Evolutionary conservation across 1,140 invertebrate genomes (phyloP).

Genomic region (Leptinotarsa undecemlineata): DNA sequence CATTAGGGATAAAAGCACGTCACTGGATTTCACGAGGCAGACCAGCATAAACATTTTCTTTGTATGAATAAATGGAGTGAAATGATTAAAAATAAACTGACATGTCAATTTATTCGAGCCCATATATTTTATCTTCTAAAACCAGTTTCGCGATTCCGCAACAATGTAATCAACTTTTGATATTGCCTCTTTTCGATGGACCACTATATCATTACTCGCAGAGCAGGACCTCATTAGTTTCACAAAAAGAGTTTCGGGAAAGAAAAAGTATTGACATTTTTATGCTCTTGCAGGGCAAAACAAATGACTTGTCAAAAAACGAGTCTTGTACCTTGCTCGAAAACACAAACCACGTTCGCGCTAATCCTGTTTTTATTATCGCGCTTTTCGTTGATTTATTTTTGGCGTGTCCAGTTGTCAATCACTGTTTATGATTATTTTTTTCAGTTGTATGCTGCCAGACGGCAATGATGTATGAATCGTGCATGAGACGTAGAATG

Average conservation of each 20-base stretch:
- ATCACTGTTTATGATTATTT: neutral
- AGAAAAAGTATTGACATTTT: slow-evolving; percentile 14
- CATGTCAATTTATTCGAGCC: slow-evolving; percentile 24
- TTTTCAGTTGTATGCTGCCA: neutral
- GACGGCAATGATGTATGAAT: neutral
- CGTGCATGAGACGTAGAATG: neutral
- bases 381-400: neutral
- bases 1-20: neutral
- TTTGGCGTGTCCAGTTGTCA: neutral
- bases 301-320: slow-evolving; percentile 23
- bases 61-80: slow-evolving; percentile 11
- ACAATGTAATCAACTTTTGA: slow-evolving; percentile 22
- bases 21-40: neutral
- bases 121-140: slow-evolving; percentile 6
- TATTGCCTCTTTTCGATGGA: slow-evolving; percentile 10
- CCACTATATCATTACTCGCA: neutral
- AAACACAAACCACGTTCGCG: slow-evolving; percentile 5
- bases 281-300: slow-evolving; percentile 14
- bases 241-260: neutral
- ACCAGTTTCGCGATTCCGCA: slow-evolving; percentile 14
- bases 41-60: neutral
- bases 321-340: slow-evolving; percentile 13
- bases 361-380: slow-evolving; percentile 6
- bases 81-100: slow-evolving; percentile 19
- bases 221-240: neutral